phyloP scores from a whole-genome alignment of 92 coral and sea anemone species.

The Galaxea fascicularis region DNA sequence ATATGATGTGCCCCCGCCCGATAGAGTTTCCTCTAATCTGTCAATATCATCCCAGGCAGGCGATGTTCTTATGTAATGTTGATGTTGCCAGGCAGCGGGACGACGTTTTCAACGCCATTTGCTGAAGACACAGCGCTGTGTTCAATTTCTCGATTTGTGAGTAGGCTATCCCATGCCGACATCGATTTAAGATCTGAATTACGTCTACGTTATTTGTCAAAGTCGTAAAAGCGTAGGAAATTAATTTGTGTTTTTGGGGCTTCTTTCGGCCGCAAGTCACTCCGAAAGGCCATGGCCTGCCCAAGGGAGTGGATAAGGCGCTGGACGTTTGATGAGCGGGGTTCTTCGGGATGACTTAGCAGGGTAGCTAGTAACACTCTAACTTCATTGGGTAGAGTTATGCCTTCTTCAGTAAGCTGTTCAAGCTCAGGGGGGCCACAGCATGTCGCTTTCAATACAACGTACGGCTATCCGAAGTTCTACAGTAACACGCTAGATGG shows the following conservation, averaged over 20 bases:
- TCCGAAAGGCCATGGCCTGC: slow-evolving; percentile 51
- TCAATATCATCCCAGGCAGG: slow-evolving; percentile 81
- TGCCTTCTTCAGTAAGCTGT: not conserved
- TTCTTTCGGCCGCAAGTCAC: slow-evolving; percentile 2
- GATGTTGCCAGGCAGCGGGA: slow-evolving; percentile 55
- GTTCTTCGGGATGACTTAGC: not conserved
- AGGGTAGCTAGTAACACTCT: not conserved
- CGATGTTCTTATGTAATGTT: slow-evolving; percentile 54
- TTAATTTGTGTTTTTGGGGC: slow-evolving; percentile 54
- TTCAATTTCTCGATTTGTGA: slow-evolving; percentile 56
- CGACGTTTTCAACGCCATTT: slow-evolving; percentile 36
- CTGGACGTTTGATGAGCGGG: not conserved
- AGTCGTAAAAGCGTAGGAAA: slow-evolving; percentile 52
- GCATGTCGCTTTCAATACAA: slow-evolving; percentile 10
- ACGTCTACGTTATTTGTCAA: slow-evolving; percentile 50
- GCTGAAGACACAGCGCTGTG: slow-evolving; percentile 60
- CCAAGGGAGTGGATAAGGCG: slow-evolving; percentile 12
- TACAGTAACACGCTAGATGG: slow-evolving; percentile 38
- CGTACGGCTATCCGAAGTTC: slow-evolving; percentile 40
- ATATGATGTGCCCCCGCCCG: slow-evolving; percentile 74
- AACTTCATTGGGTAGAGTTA: not conserved
- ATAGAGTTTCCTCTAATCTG: slow-evolving; percentile 58
- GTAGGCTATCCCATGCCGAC: slow-evolving; percentile 67
- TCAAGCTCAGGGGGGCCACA: not conserved
- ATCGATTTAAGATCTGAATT: slow-evolving; percentile 38